A percentile compares a stretch with the other conserved stretches of the same genome.
Evolutionary conservation across 1,140 invertebrate genomes (phyloP).

Genomic region (Drosophila nebulosa): DNA sequence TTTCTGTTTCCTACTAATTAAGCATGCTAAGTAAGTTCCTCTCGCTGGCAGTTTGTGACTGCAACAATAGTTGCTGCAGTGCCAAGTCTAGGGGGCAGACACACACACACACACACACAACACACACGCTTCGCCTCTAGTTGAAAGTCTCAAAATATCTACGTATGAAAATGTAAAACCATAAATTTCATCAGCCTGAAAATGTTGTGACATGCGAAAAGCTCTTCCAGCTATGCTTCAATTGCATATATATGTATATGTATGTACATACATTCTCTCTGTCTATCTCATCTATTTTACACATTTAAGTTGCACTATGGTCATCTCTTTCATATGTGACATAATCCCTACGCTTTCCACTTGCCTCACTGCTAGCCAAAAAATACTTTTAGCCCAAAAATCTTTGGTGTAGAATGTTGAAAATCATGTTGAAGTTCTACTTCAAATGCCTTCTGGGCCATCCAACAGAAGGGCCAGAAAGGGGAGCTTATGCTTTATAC

Average conservation of each 20-base stretch:
- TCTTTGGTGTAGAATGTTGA: conserved; percentile 71
- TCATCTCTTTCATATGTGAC: conserved; percentile 56
- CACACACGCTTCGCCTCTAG: no score
- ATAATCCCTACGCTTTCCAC: conserved; percentile 46
- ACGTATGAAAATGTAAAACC: conserved; percentile 44
- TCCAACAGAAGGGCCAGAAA: conserved; percentile 33
- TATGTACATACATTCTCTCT: conserved; percentile 4
- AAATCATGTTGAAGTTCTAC: conserved; percentile 74
- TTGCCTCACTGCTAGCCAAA: conserved; percentile 41
- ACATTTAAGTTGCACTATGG: conserved; percentile 3
- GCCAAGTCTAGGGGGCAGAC: conserved; percentile 20
- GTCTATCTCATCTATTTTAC: background rate
- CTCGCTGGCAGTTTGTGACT: conserved; percentile 72
- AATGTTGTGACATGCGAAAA: conserved; percentile 48
- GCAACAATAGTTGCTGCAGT: conserved; percentile 71
- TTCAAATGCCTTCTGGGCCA: conserved; percentile 41
- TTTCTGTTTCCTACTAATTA: conserved; percentile 72
- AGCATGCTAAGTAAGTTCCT: conserved; percentile 74
- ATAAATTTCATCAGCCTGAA: conserved; percentile 40
- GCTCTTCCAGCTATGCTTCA: conserved; percentile 17
- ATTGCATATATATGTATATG: background rate
- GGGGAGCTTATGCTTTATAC: conserved; percentile 13
- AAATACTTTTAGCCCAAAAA: conserved; percentile 69
- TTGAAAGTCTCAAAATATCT: conserved; percentile 27
- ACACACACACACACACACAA: no score